Evolutionary conservation across 2,888 invertebrate species (phyloP), one percentile per base, ranked within the genome.

Genomic region (Stenchaetothrips biformis): DNA sequence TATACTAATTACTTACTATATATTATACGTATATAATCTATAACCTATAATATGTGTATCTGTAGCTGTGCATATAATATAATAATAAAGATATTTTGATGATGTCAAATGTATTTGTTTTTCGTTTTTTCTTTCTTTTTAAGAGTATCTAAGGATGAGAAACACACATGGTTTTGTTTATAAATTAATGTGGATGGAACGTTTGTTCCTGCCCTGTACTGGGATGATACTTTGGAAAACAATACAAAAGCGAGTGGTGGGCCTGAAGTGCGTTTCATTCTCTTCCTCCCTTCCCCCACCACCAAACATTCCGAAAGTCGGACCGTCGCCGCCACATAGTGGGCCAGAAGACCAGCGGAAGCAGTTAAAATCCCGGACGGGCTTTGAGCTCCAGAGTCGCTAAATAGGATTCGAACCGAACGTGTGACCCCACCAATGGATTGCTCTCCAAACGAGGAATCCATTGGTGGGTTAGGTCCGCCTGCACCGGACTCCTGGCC

Each of bases 71-170:
- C 67, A 74, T 74, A 67, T 67, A 37, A 37, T 37, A 37, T 37
- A 37, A 74, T 74, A 74, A 74, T 74, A 74, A 74, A 74, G 25
- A 74, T 74, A 74, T 74, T 74, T 74, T 74, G 67, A 74, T 74
- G 67, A 25, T 74, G 67, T 74, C 67, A 74, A 67, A n/a, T 21
- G 11, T 21, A 25, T 21, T 74, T 74, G 25, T 7, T 74, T 74
- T 74, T 25, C 67, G 67, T 74, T 74, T 25, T 74, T 25, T 74
- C 37, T 74, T 67, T 25, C 25, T 9, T 74, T 74, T 74, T 11
- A 11, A 25, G n/a, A 21, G 21, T 25, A 25, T 11, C 21, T 74
- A 25, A 74, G 21, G 67, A 74, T 21, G 67, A 74, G 9, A 25
- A 74, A 74, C 11, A 74, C 67, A 21, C 21, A 25, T 21, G 11